Evolutionary conservation across 2,888 invertebrate species (phyloP).

Genomic region (Philopedon plagiatum): DNA sequence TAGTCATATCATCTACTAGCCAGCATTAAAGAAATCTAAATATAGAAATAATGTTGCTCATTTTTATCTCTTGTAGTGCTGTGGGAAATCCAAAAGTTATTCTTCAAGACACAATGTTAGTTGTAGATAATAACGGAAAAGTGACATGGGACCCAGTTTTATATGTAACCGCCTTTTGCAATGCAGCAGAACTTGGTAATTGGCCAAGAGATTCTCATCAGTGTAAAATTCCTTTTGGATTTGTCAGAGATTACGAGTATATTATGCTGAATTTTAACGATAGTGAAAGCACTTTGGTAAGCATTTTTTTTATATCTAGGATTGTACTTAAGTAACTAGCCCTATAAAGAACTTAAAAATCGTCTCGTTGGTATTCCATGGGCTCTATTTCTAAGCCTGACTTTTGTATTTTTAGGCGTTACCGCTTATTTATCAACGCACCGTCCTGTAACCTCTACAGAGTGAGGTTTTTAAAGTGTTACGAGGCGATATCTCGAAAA

Average conservation of each 20-base stretch:
- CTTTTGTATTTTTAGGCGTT: neutral
- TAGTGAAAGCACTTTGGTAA: slow-evolving; percentile 58
- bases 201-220: slow-evolving; percentile 68
- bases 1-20: no score
- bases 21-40: no score
- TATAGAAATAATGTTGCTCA: no score
- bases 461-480: no score
- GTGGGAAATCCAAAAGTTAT: slow-evolving; percentile 59
- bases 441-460: no score
- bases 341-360: no score
- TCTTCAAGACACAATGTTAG: slow-evolving; percentile 59
- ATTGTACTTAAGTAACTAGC: no score
- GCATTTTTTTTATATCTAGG: slow-evolving; percentile 18
- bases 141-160: slow-evolving; percentile 64
- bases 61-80: slow-evolving; percentile 57
- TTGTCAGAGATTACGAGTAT: slow-evolving; percentile 60
- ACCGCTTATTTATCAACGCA: no score
- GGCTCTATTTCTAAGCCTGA: no score
- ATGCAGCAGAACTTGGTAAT: slow-evolving; percentile 60
- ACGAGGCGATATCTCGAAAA: no score
- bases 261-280: slow-evolving; percentile 57
- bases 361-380: no score
- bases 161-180: slow-evolving; percentile 65
- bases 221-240: slow-evolving; percentile 66
- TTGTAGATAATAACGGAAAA: slow-evolving; percentile 60